Evolutionary conservation across 2,888 invertebrate species (phyloP).

Genomic region (Drosophila monieri): DNA sequence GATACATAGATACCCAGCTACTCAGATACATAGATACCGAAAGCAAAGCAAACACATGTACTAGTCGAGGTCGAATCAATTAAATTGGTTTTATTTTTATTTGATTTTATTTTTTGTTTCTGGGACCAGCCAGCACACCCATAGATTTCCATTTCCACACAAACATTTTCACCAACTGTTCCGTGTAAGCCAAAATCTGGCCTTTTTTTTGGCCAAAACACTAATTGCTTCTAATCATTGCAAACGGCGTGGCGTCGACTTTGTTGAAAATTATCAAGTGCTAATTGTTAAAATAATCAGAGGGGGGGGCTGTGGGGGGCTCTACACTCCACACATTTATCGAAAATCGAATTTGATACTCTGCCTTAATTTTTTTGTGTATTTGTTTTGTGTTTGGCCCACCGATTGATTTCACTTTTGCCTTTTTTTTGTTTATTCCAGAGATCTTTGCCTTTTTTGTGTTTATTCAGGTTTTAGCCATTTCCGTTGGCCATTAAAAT

Average conservation of each 20-base stretch:
- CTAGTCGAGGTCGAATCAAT: slow-evolving; percentile 61
- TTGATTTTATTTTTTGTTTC: slow-evolving; percentile 8
- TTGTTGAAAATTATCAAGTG: slow-evolving; percentile 17
- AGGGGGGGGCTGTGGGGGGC: not conserved
- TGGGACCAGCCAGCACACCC: slow-evolving; percentile 4
- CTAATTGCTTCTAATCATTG: slow-evolving; percentile 25
- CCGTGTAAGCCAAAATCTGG: slow-evolving; percentile 6
- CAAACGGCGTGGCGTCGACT: not conserved
- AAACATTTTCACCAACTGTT: not conserved
- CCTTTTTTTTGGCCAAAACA: slow-evolving; percentile 17
- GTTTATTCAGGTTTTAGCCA: not conserved
- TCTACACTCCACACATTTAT: not conserved
- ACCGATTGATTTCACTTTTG: slow-evolving; percentile 5
- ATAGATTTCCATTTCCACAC: slow-evolving; percentile 17
- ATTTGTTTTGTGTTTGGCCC: not conserved
- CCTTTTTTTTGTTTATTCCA: not conserved
- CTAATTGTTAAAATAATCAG: slow-evolving; percentile 3
- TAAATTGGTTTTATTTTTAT: slow-evolving; percentile 33
- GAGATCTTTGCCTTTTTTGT: not conserved
- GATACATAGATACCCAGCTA: slow-evolving; percentile 5
- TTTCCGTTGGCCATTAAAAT: not conserved
- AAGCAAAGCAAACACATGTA: slow-evolving; percentile 39
- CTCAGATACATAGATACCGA: slow-evolving; percentile 1
- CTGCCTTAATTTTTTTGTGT: not conserved
- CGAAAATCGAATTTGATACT: slow-evolving; percentile 1